Percentiles rank a stretch among this genome's conserved stretches.
phyloP scores from a whole-genome alignment of 2,113 vertebrate species.

The Ceyx cyanopectus region DNA sequence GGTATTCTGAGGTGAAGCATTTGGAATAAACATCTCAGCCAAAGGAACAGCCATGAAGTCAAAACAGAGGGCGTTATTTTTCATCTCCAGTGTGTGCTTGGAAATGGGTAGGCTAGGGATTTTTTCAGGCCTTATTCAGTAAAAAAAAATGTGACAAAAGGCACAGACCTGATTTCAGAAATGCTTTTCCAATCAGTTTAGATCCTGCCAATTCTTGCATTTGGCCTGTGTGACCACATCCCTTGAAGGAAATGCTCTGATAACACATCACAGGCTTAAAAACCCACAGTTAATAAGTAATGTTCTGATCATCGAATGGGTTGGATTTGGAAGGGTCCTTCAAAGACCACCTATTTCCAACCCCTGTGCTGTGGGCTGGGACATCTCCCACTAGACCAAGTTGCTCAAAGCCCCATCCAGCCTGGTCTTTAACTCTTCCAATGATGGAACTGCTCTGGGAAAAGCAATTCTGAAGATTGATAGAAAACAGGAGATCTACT shows the following conservation, averaged over 20 bases:
- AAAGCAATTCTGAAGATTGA: neutral
- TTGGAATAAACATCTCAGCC: neutral
- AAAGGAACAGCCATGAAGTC: neutral
- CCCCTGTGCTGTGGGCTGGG: neutral
- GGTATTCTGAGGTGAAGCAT: neutral
- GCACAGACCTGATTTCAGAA: neutral
- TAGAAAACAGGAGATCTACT: neutral
- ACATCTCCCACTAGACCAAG: neutral
- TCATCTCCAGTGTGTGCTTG: neutral
- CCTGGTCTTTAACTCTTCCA: neutral
- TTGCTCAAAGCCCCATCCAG: neutral
- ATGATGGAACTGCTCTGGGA: rapidly evolving
- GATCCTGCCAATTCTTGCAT: neutral
- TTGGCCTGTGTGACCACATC: rapidly evolving
- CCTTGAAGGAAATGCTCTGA: neutral
- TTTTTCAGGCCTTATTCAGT: neutral
- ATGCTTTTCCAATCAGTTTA: neutral
- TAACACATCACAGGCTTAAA: neutral
- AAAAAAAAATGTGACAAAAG: neutral
- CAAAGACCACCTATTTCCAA: neutral
- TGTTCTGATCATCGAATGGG: neutral
- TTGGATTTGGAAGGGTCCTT: neutral
- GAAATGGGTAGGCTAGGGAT: neutral
- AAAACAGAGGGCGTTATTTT: neutral
- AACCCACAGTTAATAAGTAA: neutral